Base-by-base conservation (phyloP, 2,113 vertebrate species). In the Poecilia latipinna region DNA sequence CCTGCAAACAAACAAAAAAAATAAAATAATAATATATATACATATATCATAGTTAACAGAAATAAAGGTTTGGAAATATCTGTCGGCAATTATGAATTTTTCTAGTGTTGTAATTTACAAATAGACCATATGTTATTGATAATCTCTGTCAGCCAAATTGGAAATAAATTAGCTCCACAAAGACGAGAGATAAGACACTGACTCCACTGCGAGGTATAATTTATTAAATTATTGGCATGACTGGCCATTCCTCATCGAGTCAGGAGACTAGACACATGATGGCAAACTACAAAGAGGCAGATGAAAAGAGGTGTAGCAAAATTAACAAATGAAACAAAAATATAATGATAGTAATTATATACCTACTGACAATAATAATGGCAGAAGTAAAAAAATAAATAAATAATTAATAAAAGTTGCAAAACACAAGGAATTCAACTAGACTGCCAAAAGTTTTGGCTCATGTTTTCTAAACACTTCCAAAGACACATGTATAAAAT, bases 71-170 rank as follows among this genome's bases (percentile, higher is more conserved):
- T 48, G 44, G 17, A 48, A 48, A 48, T 15, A 48, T 15, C 13
- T 17, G 44, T 48, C 0, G 19, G 44, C 15, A 6, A 19, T 17
- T 48, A n/a, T 17, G 2, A 17, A 22, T 22, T 17, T 22, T 51
- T 51, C 13, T 22, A 51, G 6, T 8, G 19, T 19, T 51, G 4
- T 22, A 17, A 51, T 22, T 51, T 22, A 51, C 4, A 19, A 6
- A 1, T 42, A 42, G 12, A 42, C 11, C 13, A 6, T 7, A 75
- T 70, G 82, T 89, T 89, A 82, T 74, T 77, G 68, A 42, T 89
- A 86, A 88, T 84, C 80, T 84, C 60, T 67, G 19, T 17, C 37
- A 72, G 78, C 79, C 68, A 44, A 84, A 79, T 35, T 57, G 29
- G 68, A 68, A 83, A 84, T 80, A 85, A 54, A 24, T 54, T 8